phyloP scores from a whole-genome alignment of 2,888 invertebrate genomes.

The Odontocolon sp. region DNA sequence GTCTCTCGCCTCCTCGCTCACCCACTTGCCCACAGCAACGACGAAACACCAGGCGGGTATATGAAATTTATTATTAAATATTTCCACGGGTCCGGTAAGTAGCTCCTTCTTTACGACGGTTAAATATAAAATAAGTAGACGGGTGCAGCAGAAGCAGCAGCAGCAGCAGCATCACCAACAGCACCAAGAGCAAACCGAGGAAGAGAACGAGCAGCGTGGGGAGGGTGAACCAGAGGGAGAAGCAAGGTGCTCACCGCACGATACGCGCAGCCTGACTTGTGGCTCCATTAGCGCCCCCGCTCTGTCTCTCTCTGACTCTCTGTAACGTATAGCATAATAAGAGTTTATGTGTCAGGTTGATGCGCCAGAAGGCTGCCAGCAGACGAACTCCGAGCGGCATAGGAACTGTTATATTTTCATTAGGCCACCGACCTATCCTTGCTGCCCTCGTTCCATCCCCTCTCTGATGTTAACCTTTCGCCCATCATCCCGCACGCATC shows the following conservation, averaged over 20 bases:
- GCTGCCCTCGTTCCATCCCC: slow-evolving; percentile 35
- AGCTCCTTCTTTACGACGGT: slow-evolving; percentile 79
- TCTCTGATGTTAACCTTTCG: slow-evolving; percentile 12
- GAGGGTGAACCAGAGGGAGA: slow-evolving; percentile 55
- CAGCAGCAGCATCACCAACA: slow-evolving; percentile 53
- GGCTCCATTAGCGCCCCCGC: slow-evolving; percentile 79
- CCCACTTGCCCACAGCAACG: slow-evolving; percentile 31
- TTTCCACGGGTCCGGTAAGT: slow-evolving; percentile 76
- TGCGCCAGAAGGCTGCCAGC: slow-evolving; percentile 78
- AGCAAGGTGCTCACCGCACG: slow-evolving; percentile 72
- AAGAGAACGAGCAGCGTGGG: slow-evolving; percentile 1
- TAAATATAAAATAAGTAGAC: slow-evolving; percentile 81
- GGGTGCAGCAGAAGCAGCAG: slow-evolving; percentile 63
- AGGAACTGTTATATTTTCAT: slow-evolving; percentile 81
- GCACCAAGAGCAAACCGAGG: slow-evolving; percentile 33
- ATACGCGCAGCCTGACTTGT: slow-evolving; percentile 78
- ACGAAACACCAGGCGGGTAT: slow-evolving; percentile 33
- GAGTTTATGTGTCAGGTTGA: slow-evolving; percentile 81
- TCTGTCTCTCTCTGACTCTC: slow-evolving; percentile 68
- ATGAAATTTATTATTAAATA: slow-evolving; percentile 78
- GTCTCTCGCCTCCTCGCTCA: background rate
- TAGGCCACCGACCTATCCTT: slow-evolving; percentile 69
- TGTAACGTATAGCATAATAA: slow-evolving; percentile 81
- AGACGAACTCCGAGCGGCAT: slow-evolving; percentile 78
- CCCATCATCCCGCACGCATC: slow-evolving; percentile 55